Evolutionary conservation across 2,113 vertebrate genomes (phyloP).

Genomic region (Oncorhynchus gorbuscha): DNA sequence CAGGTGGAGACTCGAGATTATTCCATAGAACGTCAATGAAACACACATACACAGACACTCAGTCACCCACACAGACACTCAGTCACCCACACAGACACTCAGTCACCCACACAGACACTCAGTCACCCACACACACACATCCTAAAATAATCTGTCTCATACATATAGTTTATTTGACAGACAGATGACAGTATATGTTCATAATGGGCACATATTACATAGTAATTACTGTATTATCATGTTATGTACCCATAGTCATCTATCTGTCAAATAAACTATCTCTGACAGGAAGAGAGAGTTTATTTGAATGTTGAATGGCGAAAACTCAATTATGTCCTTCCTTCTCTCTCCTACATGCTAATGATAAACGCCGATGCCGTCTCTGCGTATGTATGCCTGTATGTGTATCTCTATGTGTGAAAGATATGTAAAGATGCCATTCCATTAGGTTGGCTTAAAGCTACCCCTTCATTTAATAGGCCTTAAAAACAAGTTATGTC

Average conservation of each 20-base stretch:
- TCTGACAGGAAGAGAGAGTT: neutral
- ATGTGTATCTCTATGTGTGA: neutral
- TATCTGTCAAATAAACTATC: neutral
- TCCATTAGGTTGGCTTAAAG: neutral
- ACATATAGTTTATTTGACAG: no score
- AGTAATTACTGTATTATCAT: no score
- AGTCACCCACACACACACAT: neutral
- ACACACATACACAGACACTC: constrained; percentile 6
- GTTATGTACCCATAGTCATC: no score
- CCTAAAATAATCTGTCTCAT: no score
- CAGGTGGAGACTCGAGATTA: constrained; percentile 36
- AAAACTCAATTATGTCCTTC: neutral
- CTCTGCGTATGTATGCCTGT: neutral
- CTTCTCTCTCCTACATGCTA: no score
- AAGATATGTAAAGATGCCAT: neutral
- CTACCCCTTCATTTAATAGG: neutral
- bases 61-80: constrained; percentile 3
- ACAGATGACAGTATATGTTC: no score
- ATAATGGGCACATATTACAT: no score
- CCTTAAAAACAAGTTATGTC: neutral
- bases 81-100: neutral
- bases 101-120: constrained; percentile 3
- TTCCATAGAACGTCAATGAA: constrained; percentile 37
- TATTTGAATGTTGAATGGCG: no score
- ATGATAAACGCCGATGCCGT: no score